Evolutionary conservation across 2,888 invertebrate genomes (phyloP).

Genomic region (Laspeyria flexula): DNA sequence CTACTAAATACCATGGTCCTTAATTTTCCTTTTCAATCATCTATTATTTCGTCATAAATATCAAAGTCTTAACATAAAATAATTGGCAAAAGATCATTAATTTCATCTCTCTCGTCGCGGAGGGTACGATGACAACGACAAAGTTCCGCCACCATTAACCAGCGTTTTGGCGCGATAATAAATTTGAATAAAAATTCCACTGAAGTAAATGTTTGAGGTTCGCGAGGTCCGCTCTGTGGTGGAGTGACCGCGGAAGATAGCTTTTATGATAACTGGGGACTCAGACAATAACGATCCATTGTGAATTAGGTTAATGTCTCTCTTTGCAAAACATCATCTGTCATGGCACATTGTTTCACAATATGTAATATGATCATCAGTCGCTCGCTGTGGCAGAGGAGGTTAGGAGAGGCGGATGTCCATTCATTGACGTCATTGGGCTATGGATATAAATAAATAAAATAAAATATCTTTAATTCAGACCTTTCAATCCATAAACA

Average conservation of each 20-base stretch:
- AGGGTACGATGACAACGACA: conserved; percentile 11
- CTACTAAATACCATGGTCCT: conserved; percentile 1
- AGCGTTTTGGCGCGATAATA: conserved; percentile 17
- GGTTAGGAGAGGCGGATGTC: no score
- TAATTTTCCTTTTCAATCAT: conserved; percentile 1
- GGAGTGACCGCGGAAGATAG: conserved; percentile 29
- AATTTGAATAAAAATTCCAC: conserved; percentile 29
- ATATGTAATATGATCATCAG: conserved; percentile 12
- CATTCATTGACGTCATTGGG: no score
- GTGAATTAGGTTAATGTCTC: conserved; percentile 55
- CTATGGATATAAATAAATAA: no score
- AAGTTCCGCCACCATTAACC: conserved; percentile 29
- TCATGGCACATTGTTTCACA: conserved; percentile 29
- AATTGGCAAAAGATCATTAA: conserved; percentile 13
- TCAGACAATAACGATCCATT: conserved; percentile 45
- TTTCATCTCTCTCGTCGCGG: conserved; percentile 2
- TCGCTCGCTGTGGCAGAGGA: no score
- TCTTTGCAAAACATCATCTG: conserved; percentile 43
- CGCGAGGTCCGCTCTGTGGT: conserved; percentile 9
- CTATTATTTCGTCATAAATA: conserved; percentile 9
- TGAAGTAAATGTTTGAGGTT: conserved; percentile 12
- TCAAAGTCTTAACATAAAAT: conserved; percentile 13
- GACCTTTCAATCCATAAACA: no score
- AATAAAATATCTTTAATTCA: no score
- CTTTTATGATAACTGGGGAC: conserved; percentile 37